A percentile compares a stretch with the other conserved stretches of the same genome.
phyloP scores from a whole-genome alignment of 2,888 invertebrate species.

The Anaspis maculata region DNA sequence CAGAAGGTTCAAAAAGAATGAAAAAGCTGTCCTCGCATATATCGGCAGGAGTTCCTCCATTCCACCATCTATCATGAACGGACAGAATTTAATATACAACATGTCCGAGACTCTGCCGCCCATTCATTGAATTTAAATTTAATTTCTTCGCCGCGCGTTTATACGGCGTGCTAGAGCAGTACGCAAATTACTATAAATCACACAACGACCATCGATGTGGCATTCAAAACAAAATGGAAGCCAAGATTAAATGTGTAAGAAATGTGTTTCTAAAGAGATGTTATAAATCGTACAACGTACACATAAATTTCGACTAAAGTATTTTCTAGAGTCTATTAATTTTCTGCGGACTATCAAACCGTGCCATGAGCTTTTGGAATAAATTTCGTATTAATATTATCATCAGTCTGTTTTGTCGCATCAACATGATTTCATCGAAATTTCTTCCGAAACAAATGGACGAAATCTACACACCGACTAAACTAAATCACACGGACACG shows the following conservation, averaged over 20 bases:
- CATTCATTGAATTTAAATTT: constrained; percentile 12
- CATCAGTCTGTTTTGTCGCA: no score
- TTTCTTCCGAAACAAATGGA: no score
- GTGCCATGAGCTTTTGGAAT: constrained; percentile 7
- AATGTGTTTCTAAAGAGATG: constrained; percentile 12
- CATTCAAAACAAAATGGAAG: constrained; percentile 9
- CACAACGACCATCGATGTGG: constrained; percentile 16
- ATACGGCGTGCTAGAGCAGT: no score
- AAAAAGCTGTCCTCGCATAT: constrained; percentile 25
- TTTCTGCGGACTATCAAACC: constrained; percentile 10
- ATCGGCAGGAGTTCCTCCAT: constrained; percentile 21
- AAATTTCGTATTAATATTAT: no score
- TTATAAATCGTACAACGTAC: constrained; percentile 15
- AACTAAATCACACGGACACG: constrained; percentile 12
- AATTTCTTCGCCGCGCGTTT: no score
- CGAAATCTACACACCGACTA: constrained; percentile 26
- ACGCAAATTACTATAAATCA: constrained; percentile 16
- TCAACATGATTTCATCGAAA: no score
- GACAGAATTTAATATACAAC: constrained; percentile 36
- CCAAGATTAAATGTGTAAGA: constrained; percentile 14
- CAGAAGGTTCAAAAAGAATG: constrained; percentile 25
- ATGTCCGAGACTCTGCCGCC: constrained; percentile 16
- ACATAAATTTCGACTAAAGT: constrained; percentile 16
- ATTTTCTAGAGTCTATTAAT: constrained; percentile 14
- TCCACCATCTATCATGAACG: constrained; percentile 32